phyloP scores from a whole-genome alignment of 2,888 invertebrate genomes.

The Thera obeliscata region DNA sequence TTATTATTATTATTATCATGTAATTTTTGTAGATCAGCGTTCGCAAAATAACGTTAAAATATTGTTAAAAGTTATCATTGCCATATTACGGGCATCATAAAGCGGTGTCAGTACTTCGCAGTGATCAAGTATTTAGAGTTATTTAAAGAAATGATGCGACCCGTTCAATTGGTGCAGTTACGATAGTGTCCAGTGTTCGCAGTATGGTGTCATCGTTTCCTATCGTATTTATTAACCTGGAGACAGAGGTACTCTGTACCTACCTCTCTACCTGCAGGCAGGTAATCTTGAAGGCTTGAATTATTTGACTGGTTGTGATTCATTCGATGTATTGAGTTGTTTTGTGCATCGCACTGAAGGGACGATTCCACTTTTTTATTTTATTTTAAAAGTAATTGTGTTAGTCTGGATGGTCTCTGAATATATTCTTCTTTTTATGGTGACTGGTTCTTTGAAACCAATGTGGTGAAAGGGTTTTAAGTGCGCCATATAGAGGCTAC shows the following conservation, averaged over 20 bases:
- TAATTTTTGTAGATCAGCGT: too few relatives aligned
- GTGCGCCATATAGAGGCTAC: too few relatives aligned
- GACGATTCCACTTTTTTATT: too few relatives aligned
- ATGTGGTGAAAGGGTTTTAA: too few relatives aligned
- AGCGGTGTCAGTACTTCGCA: background rate
- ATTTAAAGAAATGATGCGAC: slow-evolving; percentile 34
- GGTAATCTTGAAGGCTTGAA: background rate
- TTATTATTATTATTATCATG: too few relatives aligned
- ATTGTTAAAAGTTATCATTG: background rate
- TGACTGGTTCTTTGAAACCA: too few relatives aligned
- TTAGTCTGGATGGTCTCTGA: too few relatives aligned
- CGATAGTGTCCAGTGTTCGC: slow-evolving; percentile 14
- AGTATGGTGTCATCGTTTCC: slow-evolving; percentile 24
- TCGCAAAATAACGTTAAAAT: background rate
- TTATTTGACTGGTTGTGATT: background rate
- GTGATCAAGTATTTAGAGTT: slow-evolving; percentile 8
- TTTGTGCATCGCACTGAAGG: background rate
- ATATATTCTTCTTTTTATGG: too few relatives aligned
- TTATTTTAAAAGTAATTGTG: too few relatives aligned
- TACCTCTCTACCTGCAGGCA: background rate
- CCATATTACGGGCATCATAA: background rate
- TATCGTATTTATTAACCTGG: slow-evolving; percentile 20
- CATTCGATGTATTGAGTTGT: slow-evolving; percentile 1
- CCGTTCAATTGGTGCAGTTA: slow-evolving; percentile 28
- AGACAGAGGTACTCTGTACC: slow-evolving; percentile 3